Conservation (phyloP, 1,140 invertebrate genomes). For the Leucophenga varia region DNA sequence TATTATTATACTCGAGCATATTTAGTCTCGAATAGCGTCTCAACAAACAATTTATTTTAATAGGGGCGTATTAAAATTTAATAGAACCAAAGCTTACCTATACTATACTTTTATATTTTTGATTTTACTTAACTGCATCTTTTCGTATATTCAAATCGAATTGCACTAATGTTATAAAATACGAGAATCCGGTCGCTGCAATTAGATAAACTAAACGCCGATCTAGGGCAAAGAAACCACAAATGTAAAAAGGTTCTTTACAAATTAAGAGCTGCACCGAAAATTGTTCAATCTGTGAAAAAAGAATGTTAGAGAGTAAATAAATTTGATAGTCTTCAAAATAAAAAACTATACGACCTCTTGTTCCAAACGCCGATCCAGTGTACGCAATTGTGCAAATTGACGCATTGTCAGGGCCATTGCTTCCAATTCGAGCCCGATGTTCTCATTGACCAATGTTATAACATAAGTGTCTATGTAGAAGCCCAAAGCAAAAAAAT, state of each 20-base stretch:
- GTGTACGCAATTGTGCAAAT: conserved; percentile 19
- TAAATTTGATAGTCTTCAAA: background rate
- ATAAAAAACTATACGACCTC: too few species aligned
- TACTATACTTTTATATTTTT: too few species aligned
- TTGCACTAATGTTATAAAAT: conserved; percentile 49
- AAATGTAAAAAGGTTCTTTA: conserved; percentile 24
- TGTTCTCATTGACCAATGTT: conserved; percentile 38
- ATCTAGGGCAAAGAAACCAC: conserved; percentile 40
- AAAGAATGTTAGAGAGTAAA: background rate
- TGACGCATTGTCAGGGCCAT: conserved; percentile 24
- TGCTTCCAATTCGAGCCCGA: conserved; percentile 26
- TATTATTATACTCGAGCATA: too few species aligned
- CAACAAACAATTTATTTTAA: too few species aligned
- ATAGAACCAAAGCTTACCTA: too few species aligned
- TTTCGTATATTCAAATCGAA: conserved; percentile 40
- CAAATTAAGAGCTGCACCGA: conserved; percentile 27
- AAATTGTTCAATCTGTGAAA: conserved; percentile 34
- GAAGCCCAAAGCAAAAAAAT: conserved; percentile 34
- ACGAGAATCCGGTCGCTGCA: conserved; percentile 37
- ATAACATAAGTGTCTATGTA: conserved; percentile 46
- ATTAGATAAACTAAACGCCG: conserved; percentile 37
- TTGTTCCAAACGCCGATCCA: conserved; percentile 20
- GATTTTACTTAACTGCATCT: too few species aligned
- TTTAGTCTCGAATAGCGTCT: too few species aligned
- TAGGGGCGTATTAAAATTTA: too few species aligned